A percentile compares a stretch with the other conserved stretches of the same genome.
These are phyloP conservation scores for Papilio elwesi DNA, from an alignment of 2,888 invertebrate genomes.

Conservation along the genomic window DNA sequence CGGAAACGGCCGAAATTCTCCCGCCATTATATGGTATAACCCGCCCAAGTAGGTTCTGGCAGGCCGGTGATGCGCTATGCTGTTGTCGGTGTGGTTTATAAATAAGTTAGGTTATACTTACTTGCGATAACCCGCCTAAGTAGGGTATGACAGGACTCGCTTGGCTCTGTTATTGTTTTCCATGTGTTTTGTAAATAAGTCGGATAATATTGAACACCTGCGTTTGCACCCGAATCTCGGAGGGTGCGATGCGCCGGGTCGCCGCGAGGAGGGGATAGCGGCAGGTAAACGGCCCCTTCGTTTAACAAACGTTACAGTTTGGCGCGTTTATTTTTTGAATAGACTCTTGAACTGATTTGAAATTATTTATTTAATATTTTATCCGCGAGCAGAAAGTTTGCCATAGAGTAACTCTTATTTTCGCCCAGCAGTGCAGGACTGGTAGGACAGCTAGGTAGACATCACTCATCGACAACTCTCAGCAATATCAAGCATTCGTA, in stretches of 20 bases:
- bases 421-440: too few species aligned
- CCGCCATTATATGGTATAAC: slow-evolving; percentile 68
- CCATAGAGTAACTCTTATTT: too few species aligned
- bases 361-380: too few species aligned
- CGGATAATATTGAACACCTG: slow-evolving; percentile 74
- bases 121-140: not conserved
- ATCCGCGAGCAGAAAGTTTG: not conserved
- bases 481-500: too few species aligned
- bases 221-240: slow-evolving; percentile 75
- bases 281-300: slow-evolving; percentile 75
- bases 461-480: too few species aligned
- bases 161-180: slow-evolving; percentile 54
- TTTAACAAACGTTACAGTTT: slow-evolving; percentile 29
- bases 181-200: slow-evolving; percentile 62
- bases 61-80: not conserved
- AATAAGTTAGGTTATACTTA: slow-evolving; percentile 28
- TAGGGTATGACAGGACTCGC: slow-evolving; percentile 50
- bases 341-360: not conserved
- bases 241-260: slow-evolving; percentile 63
- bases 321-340: slow-evolving; percentile 14
- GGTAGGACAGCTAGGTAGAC: too few species aligned
- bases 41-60: slow-evolving; percentile 54
- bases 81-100: not conserved
- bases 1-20: slow-evolving; percentile 80
- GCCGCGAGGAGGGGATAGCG: slow-evolving; percentile 52